phyloP scores from a whole-genome alignment of 1,140 invertebrate species.

The Elymnias hypermnestra region DNA sequence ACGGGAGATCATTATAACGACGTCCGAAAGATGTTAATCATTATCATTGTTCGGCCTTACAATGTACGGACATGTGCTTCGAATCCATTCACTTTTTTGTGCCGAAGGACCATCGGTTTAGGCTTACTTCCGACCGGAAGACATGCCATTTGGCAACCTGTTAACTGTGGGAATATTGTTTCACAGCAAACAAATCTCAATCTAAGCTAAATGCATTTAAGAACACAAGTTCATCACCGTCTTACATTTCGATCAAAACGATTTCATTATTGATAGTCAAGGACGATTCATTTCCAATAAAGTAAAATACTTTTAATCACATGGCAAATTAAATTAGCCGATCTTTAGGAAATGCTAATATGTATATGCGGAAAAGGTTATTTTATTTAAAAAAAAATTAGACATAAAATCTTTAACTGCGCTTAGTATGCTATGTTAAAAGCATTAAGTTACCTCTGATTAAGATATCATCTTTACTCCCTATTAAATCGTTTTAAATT shows the following conservation, averaged over 20 bases:
- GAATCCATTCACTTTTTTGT: slow-evolving; percentile 59
- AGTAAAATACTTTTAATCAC: too few species aligned
- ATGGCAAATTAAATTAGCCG: too few species aligned
- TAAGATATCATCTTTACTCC: too few species aligned
- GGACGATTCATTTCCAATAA: too few species aligned
- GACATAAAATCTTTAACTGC: too few species aligned
- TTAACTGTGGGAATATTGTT: slow-evolving; percentile 64
- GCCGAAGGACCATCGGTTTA: slow-evolving; percentile 57
- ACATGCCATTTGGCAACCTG: slow-evolving; percentile 65
- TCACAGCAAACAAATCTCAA: slow-evolving; percentile 34
- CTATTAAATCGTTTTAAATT: too few species aligned
- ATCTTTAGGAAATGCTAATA: too few species aligned
- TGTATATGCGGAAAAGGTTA: too few species aligned
- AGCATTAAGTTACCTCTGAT: too few species aligned
- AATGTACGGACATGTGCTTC: slow-evolving; percentile 52
- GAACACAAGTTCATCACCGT: not conserved
- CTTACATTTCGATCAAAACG: not conserved
- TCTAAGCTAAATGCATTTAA: slow-evolving; percentile 2
- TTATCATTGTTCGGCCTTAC: slow-evolving; percentile 37
- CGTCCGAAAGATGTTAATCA: slow-evolving; percentile 55
- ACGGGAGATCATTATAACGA: slow-evolving; percentile 42
- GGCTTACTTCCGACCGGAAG: slow-evolving; percentile 69
- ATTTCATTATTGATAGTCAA: too few species aligned
- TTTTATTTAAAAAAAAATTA: too few species aligned
- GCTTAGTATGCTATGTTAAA: too few species aligned